A percentile compares a stretch with the other conserved stretches of the same genome.
Conservation (phyloP, 2,888 invertebrate species). For the Timandra comae region DNA sequence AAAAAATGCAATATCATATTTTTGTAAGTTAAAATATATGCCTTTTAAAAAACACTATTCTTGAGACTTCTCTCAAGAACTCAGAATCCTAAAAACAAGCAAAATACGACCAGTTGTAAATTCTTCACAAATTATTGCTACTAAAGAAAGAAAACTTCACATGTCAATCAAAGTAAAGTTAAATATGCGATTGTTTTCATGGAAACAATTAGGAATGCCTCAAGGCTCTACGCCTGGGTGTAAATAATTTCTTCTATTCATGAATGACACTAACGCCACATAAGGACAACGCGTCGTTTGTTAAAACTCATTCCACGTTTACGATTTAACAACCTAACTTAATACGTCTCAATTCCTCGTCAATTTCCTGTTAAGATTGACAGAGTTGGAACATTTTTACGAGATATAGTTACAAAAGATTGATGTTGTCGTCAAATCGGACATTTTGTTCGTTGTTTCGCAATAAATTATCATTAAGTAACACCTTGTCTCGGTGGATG, state of each 20-base stretch:
- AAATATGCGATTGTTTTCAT: constrained; percentile 41
- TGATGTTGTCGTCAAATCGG: constrained; percentile 60
- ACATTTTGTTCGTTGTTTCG: constrained; percentile 50
- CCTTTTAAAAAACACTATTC: too few species aligned
- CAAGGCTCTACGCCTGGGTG: constrained; percentile 37
- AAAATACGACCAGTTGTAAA: constrained; percentile 3
- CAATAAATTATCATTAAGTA: constrained; percentile 74
- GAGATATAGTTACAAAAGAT: constrained; percentile 57
- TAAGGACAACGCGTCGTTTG: constrained; percentile 52
- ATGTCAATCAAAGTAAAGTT: constrained; percentile 12
- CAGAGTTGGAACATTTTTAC: constrained; percentile 45
- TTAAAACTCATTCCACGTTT: constrained; percentile 36
- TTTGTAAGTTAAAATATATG: too few species aligned
- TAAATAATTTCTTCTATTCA: constrained; percentile 56
- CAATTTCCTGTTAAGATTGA: constrained; percentile 54
- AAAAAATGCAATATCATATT: too few species aligned
- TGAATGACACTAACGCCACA: constrained; percentile 47
- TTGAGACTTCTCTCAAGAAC: too few species aligned
- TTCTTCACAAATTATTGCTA: constrained; percentile 1
- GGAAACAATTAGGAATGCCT: constrained; percentile 31
- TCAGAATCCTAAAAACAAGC: too few species aligned
- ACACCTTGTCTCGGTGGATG: constrained; percentile 53
- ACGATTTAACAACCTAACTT: too few species aligned
- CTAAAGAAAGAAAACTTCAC: constrained; percentile 1
- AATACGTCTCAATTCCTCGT: constrained; percentile 65